Conservation (phyloP, 2,113 vertebrate genomes). For the Delphinus delphis region DNA sequence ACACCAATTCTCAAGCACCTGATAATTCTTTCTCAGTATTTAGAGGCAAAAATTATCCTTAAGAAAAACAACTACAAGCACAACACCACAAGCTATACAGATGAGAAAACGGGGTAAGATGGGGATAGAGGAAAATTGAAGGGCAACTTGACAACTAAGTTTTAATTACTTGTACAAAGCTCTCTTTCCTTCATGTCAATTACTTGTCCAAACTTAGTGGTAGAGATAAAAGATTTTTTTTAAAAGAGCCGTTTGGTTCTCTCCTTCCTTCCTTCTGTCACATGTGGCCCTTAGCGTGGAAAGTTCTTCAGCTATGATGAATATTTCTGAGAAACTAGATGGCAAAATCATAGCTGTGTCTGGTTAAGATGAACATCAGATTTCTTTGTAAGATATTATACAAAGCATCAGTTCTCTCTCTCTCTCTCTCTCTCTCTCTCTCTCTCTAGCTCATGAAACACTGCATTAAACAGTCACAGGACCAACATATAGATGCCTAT, state of each 20-base stretch:
- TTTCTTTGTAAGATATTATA: conserved; percentile 2
- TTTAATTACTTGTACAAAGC: conserved; percentile 14
- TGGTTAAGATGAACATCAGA: neutral
- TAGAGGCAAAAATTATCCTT: conserved; percentile 54
- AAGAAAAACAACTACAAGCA: neutral
- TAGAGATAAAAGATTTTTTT: neutral
- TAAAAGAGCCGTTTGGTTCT: neutral
- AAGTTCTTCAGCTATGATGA: neutral
- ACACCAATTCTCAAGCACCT: conserved; percentile 73
- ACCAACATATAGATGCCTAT: conserved; percentile 40
- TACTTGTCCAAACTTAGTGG: conserved; percentile 42
- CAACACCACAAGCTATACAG: neutral
- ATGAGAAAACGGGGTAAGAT: conserved; percentile 15
- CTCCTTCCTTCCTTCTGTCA: neutral
- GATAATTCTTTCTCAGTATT: conserved; percentile 53
- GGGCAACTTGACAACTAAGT: conserved; percentile 32
- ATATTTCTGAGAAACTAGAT: conserved; percentile 47
- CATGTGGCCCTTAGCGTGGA: neutral
- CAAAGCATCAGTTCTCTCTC: neutral
- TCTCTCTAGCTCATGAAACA: neutral
- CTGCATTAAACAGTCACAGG: conserved; percentile 21
- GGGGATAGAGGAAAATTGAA: neutral
- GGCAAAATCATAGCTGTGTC: neutral
- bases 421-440: neutral
- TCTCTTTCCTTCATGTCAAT: neutral